Evolutionary conservation across 2,113 vertebrate genomes (phyloP).

Genomic region (Orientallactaga bullata): DNA sequence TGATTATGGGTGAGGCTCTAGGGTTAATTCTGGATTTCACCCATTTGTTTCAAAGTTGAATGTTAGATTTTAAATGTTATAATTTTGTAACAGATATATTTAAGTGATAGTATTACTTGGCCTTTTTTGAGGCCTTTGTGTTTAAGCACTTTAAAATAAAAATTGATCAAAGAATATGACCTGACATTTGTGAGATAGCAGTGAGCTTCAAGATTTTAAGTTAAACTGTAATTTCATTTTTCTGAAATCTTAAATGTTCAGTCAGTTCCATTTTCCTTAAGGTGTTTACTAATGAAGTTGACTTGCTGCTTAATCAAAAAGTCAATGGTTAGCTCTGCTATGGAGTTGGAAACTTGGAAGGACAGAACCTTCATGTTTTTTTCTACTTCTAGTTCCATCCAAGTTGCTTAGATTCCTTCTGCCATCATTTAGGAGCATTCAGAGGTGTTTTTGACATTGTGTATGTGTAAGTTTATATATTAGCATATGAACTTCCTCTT

Average conservation of each 20-base stretch:
- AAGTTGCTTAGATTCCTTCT: neutral
- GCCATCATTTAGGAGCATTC: neutral
- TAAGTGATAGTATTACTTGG: conserved; percentile 76
- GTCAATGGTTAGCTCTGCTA: conserved; percentile 4
- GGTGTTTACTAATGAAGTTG: conserved; percentile 31
- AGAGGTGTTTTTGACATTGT: neutral
- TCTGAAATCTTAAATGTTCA: conserved; percentile 50
- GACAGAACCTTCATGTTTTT: conserved; percentile 40
- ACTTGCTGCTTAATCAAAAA: conserved; percentile 39
- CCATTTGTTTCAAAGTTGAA: conserved; percentile 79
- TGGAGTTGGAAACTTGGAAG: conserved; percentile 19
- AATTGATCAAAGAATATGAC: conserved; percentile 59
- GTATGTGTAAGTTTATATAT: conserved; percentile 29
- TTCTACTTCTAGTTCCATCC: neutral
- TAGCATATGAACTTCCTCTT: neutral
- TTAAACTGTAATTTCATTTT: neutral
- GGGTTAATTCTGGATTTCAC: conserved; percentile 74
- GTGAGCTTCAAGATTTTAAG: conserved; percentile 61
- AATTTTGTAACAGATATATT: conserved; percentile 79
- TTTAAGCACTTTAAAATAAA: conserved; percentile 84
- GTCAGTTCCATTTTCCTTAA: conserved; percentile 50
- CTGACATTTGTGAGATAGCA: conserved; percentile 60
- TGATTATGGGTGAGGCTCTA: conserved; percentile 65
- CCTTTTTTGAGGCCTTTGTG: conserved; percentile 79
- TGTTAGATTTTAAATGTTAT: conserved; percentile 77